A percentile compares a stretch with the other conserved stretches of the same genome.
Evolutionary conservation across 2,113 vertebrate genomes (phyloP).

Genomic region (Oryzias melastigma): DNA sequence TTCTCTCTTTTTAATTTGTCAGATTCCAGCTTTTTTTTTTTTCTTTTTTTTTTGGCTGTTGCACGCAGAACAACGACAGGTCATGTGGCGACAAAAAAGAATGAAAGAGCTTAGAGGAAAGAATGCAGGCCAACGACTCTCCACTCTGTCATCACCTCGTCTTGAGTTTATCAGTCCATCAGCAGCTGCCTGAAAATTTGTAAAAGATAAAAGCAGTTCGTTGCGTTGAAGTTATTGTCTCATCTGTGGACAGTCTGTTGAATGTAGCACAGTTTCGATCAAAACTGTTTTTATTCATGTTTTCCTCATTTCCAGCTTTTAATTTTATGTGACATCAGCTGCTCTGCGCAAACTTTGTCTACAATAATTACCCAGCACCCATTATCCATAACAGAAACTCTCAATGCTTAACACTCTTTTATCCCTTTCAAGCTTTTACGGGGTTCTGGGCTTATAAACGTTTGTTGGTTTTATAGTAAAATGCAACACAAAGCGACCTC

Average conservation of each 20-base stretch:
- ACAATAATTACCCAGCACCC: too few relatives aligned
- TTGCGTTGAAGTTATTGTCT: slow-evolving; percentile 2
- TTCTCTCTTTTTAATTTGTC: slow-evolving; percentile 37
- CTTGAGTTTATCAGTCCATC: slow-evolving; percentile 42
- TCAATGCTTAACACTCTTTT: too few relatives aligned
- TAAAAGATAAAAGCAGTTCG: background rate
- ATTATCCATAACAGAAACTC: too few relatives aligned
- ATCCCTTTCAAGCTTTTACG: background rate
- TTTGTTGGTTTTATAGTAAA: slow-evolving; percentile 9
- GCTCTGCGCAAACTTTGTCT: too few relatives aligned
- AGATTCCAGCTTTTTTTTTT: slow-evolving; percentile 51
- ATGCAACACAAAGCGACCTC: slow-evolving; percentile 13
- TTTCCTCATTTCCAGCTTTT: too few relatives aligned
- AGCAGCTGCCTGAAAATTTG: slow-evolving; percentile 1
- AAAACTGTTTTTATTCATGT: background rate
- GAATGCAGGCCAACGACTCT: slow-evolving; percentile 65
- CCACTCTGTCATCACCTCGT: slow-evolving; percentile 53
- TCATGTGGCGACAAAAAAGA: slow-evolving; percentile 38
- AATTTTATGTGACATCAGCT: too few relatives aligned
- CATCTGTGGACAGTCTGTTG: background rate
- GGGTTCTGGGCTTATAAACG: slow-evolving; percentile 28
- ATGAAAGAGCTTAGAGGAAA: slow-evolving; percentile 37
- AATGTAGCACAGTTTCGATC: background rate
- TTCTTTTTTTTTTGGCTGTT: slow-evolving; percentile 41
- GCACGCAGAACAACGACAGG: slow-evolving; percentile 35